phyloP scores from a whole-genome alignment of 2,797 vertebrate species.

The Bovichtus variegatus region DNA sequence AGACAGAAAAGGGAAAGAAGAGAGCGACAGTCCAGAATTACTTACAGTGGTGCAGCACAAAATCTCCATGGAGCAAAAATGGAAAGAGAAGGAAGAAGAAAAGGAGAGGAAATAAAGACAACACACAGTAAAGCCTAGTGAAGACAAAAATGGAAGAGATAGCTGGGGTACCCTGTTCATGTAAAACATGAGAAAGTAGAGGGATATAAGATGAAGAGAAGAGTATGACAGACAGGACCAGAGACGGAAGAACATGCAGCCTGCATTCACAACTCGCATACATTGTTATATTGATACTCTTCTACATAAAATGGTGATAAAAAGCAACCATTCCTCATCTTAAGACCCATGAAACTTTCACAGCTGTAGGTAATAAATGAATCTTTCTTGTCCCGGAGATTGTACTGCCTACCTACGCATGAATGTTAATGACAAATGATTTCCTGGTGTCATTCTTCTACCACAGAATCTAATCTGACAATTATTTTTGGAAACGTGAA shows the following conservation, averaged over 20 bases:
- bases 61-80: constrained; percentile 78
- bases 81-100: constrained; percentile 78
- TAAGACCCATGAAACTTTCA: background rate
- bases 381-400: background rate
- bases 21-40: constrained; percentile 62
- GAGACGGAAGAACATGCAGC: constrained; percentile 18
- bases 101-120: constrained; percentile 75
- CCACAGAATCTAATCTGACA: background rate
- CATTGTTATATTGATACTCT: accelerated
- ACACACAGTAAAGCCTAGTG: constrained; percentile 75
- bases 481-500: background rate
- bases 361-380: background rate
- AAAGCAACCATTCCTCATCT: background rate
- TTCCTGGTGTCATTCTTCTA: background rate
- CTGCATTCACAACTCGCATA: background rate
- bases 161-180: background rate
- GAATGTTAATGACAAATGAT: background rate
- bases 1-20: constrained; percentile 18
- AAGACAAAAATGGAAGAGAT: constrained; percentile 54
- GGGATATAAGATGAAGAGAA: constrained; percentile 16
- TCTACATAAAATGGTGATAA: background rate
- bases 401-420: background rate
- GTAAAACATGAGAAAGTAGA: constrained; percentile 12
- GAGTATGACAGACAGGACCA: background rate
- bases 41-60: constrained; percentile 84